phyloP scores from a whole-genome alignment of 2,797 vertebrate genomes.

The Pangasius macronema region DNA sequence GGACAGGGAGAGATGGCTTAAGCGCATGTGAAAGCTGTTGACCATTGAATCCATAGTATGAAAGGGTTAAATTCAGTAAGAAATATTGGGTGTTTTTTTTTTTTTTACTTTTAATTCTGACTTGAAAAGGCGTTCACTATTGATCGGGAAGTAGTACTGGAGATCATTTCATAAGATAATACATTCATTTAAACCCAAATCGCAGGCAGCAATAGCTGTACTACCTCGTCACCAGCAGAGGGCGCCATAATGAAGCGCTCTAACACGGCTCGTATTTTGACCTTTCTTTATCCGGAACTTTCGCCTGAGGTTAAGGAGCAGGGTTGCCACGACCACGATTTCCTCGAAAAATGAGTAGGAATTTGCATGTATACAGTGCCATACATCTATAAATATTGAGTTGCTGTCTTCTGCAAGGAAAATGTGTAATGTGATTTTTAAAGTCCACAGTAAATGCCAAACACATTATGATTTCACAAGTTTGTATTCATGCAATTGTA shows the following conservation, averaged over 20 bases:
- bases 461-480: too few species aligned
- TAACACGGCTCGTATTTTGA: not conserved
- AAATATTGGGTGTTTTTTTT: not conserved
- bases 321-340: not conserved
- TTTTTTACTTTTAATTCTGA: not conserved
- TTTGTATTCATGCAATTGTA: too few species aligned
- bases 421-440: not conserved
- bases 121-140: not conserved
- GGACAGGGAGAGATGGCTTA: not conserved
- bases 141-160: not conserved
- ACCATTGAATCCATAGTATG: not conserved
- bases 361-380: not conserved
- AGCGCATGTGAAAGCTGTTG: not conserved
- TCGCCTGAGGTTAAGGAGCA: not conserved
- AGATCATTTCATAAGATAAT: not conserved
- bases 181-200: not conserved
- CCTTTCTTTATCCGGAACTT: not conserved
- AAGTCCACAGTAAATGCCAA: not conserved
- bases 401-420: not conserved
- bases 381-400: not conserved
- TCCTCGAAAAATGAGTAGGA: not conserved
- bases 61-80: not conserved
- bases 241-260: not conserved
- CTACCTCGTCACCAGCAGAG: slow-evolving; percentile 4
- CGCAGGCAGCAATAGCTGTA: not conserved